Percentiles rank a stretch among this genome's conserved stretches.
phyloP scores from a whole-genome alignment of 2,113 vertebrate genomes.

The Amphilophus citrinellus region DNA sequence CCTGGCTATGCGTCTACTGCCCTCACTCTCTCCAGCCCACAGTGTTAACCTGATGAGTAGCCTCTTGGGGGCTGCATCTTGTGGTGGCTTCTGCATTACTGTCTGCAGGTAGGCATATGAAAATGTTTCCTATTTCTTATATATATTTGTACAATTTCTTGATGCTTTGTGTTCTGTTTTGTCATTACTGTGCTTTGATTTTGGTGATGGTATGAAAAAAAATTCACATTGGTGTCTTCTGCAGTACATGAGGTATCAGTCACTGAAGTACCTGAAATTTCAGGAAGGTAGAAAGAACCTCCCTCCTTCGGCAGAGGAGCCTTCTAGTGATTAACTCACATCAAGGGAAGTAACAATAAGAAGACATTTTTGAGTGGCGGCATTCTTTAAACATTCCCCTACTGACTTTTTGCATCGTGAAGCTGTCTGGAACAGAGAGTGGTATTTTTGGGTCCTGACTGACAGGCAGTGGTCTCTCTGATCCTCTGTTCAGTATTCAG shows the following conservation, averaged over 20 bases:
- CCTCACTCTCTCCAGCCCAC: constrained; percentile 87
- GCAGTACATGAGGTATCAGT: background rate
- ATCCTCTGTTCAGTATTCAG: constrained; percentile 82
- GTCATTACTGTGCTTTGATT: background rate
- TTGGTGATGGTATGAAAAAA: background rate
- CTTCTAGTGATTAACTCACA: background rate
- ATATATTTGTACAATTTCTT: background rate
- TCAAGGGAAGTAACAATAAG: background rate
- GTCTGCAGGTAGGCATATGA: constrained; percentile 88
- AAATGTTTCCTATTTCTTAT: background rate
- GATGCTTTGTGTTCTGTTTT: background rate
- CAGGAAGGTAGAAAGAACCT: background rate
- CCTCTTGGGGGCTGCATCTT: constrained; percentile 88
- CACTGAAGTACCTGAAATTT: background rate
- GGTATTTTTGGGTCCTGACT: constrained; percentile 64
- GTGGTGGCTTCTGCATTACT: constrained; percentile 89
- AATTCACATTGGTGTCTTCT: background rate
- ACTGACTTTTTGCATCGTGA: constrained; percentile 54
- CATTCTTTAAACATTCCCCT: constrained; percentile 37
- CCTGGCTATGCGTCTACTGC: constrained; percentile 80
- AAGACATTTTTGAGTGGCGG: constrained; percentile 10
- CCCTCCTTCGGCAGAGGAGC: background rate
- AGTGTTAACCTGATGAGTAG: constrained; percentile 89
- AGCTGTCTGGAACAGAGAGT: constrained; percentile 52
- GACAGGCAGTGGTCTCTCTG: constrained; percentile 60